Evolutionary conservation across 92 coral and sea anemone genomes (phyloP).

Genomic region (Epizoanthus illoricatus): DNA sequence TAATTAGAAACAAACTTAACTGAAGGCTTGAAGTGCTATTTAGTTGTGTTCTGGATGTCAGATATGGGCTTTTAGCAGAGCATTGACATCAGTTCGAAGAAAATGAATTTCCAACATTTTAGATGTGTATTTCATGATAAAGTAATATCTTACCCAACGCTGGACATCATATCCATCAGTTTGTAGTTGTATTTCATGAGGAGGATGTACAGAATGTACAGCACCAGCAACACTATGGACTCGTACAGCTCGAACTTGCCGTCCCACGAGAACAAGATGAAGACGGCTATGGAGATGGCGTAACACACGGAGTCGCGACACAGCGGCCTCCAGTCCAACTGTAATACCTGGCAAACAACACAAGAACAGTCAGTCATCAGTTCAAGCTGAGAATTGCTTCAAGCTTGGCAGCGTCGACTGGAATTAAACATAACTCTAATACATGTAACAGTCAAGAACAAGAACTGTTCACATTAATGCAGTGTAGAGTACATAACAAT

Average conservation of each 20-base stretch:
- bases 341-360: constrained; percentile 64
- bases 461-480: too few relatives aligned
- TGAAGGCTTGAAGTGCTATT: too few relatives aligned
- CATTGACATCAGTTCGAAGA: too few relatives aligned
- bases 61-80: too few relatives aligned
- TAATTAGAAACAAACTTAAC: too few relatives aligned
- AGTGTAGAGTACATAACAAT: too few relatives aligned
- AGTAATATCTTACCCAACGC: constrained; percentile 69
- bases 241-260: constrained; percentile 88
- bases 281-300: constrained; percentile 82
- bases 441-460: neutral
- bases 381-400: neutral
- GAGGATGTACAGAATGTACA: constrained; percentile 81
- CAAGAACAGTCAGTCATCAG: neutral
- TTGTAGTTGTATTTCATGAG: constrained; percentile 91
- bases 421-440: neutral
- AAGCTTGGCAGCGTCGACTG: neutral
- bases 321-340: constrained; percentile 96
- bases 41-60: too few relatives aligned
- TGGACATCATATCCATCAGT: constrained; percentile 77
- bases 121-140: too few relatives aligned
- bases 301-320: constrained; percentile 92
- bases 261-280: constrained; percentile 94
- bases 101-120: too few relatives aligned
- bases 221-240: constrained; percentile 71